Percentiles rank a stretch among this genome's conserved stretches.
Evolutionary conservation across 2,888 invertebrate genomes (phyloP).

Genomic region (Meganola albula): DNA sequence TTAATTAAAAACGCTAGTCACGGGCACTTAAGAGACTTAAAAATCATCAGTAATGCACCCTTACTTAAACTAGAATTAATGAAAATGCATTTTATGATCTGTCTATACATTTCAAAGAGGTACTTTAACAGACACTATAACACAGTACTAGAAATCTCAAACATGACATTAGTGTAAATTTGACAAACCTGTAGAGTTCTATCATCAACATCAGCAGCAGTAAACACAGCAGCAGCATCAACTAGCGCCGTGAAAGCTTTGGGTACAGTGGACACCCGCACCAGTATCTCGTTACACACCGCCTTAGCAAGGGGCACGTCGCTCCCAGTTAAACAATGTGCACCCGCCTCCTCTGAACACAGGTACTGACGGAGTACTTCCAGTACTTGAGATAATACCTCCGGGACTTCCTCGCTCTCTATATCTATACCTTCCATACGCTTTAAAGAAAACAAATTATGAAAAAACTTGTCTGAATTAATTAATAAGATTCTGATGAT

Average conservation of each 20-base stretch:
- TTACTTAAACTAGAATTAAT: too few relatives aligned
- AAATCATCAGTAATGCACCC: too few relatives aligned
- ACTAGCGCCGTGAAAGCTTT: conserved; percentile 72
- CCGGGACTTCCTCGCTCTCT: conserved; percentile 59
- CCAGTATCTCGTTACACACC: conserved; percentile 51
- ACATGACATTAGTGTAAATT: too few relatives aligned
- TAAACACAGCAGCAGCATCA: conserved; percentile 78
- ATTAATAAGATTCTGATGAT: too few relatives aligned
- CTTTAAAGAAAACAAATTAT: too few relatives aligned
- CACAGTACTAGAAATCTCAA: too few relatives aligned
- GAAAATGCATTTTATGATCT: too few relatives aligned
- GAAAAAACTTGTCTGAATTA: too few relatives aligned
- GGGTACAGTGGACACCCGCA: conserved; percentile 56
- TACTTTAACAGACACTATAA: too few relatives aligned
- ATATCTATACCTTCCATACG: conserved; percentile 61
- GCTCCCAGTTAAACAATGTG: conserved; percentile 21
- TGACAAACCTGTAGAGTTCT: conserved; percentile 61
- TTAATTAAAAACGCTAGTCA: too few relatives aligned
- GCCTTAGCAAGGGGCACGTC: conserved; percentile 50
- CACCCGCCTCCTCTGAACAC: conserved; percentile 28
- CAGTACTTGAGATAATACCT: conserved; percentile 53
- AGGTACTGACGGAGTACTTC: conserved; percentile 59
- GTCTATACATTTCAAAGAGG: too few relatives aligned
- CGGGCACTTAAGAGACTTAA: too few relatives aligned
- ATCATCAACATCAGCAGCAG: conserved; percentile 52